Evolutionary conservation across 2,113 vertebrate genomes (phyloP).

Genomic region (Corythornis cristatus): DNA sequence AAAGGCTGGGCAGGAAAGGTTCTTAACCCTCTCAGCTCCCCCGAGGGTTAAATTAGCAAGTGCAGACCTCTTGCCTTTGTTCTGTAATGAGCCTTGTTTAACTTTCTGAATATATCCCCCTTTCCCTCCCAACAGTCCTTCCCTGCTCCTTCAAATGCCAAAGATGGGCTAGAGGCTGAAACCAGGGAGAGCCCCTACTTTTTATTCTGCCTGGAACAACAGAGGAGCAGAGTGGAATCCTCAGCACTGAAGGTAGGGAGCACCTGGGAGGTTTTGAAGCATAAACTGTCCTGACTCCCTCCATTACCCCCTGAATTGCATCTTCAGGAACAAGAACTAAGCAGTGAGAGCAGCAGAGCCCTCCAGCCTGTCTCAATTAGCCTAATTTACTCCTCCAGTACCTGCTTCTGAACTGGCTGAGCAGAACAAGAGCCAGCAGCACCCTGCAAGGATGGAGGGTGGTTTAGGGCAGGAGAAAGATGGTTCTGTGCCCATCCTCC

Average conservation of each 20-base stretch:
- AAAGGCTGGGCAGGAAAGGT: too few relatives aligned
- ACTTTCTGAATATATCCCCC: background rate
- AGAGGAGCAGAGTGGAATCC: background rate
- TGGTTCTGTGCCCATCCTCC: background rate
- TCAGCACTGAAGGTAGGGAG: background rate
- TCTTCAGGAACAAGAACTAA: conserved; percentile 42
- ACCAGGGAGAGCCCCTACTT: background rate
- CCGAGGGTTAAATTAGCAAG: background rate
- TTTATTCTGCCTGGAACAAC: background rate
- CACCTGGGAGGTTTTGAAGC: conserved; percentile 30
- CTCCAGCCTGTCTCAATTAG: conserved; percentile 11
- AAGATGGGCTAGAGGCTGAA: background rate
- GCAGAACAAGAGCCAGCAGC: background rate
- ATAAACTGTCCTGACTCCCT: background rate
- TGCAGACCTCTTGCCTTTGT: background rate
- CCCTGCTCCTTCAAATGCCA: background rate
- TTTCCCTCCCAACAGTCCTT: background rate
- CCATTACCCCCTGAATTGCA: conserved; percentile 15
- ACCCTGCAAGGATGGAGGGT: background rate
- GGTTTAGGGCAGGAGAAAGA: background rate
- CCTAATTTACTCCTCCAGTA: background rate
- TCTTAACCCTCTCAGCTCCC: background rate
- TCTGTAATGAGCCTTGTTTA: background rate
- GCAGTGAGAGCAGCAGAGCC: conserved; percentile 14
- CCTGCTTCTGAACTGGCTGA: background rate